Conservation (phyloP, 2,797 vertebrate genomes). For the Falco berigora region DNA sequence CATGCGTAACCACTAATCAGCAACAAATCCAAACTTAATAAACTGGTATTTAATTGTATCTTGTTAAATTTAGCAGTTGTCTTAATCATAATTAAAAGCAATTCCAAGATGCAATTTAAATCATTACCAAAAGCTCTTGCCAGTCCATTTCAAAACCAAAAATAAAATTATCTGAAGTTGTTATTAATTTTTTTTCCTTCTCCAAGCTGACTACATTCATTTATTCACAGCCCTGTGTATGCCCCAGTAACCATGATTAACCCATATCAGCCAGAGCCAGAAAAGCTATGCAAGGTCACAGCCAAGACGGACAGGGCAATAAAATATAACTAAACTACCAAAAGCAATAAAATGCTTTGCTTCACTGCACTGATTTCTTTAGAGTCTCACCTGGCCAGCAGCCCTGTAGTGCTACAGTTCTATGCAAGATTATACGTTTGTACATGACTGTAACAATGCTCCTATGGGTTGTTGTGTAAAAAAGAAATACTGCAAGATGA, state of each 20-base stretch:
- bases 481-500: neutral
- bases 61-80: conserved; percentile 55
- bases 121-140: conserved; percentile 6
- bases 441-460: neutral
- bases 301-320: conserved; percentile 9
- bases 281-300: neutral
- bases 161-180: neutral
- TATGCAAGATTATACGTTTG: neutral
- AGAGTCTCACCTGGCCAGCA: neutral
- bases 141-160: neutral
- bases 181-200: neutral
- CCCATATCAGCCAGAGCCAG: conserved; percentile 6
- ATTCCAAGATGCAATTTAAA: conserved; percentile 32
- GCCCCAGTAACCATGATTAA: neutral
- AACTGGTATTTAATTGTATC: conserved; percentile 49
- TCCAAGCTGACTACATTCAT: neutral
- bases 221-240: neutral
- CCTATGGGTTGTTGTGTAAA: neutral
- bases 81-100: conserved; percentile 51
- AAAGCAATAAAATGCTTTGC: neutral
- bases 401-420: neutral
- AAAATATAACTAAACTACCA: conserved; percentile 2
- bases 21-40: conserved; percentile 30
- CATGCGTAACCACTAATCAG: neutral
- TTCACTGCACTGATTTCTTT: neutral